Base-by-base conservation (phyloP, 2,888 invertebrate genomes). In the Parthenolecanium corni region DNA sequence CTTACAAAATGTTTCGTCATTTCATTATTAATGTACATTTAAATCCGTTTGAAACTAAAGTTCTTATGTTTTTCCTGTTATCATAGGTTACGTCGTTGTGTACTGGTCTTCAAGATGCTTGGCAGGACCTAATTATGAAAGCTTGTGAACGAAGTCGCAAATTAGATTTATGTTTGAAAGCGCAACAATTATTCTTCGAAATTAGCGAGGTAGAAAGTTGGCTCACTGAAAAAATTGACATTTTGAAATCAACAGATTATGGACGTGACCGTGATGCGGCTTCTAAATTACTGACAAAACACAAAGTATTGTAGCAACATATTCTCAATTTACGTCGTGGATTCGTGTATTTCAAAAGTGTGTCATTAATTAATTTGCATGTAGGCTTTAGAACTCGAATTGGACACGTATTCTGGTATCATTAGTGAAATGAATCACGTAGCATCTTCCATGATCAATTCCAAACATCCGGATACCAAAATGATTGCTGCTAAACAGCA, bases 141-240 rank as follows among this genome's bases (percentile, higher is more conserved):
- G 84, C 86, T 0, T 79, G 79, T 25, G 82, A 84, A 66, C 79
- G 92, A 49, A 84, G 83, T 24, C 81, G 81, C 40, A 84, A 86
- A 66, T 78, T 95, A 64, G 93, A 94, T 68, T 79, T 89, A 66
- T 89, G 91, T 0, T 77, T 94, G 62, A 85, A 85, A 71, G 88
- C 91, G 11, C 95, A 95, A 74, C 90, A 93, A 77, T 92, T 89
- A 77, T 82, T 89, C 75, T 89, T 89, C 71, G 92, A 93, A 73
- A 89, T 90, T 12, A 84, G 84, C 51, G 93, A 93, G 75, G 87
- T 95, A 66, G 95, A 95, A 75, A 84, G 86, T 24, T 95, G 94
- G 94, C 78, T 95, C 66, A 83, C 84, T 40, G 94, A 95, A 75
- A 88, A 88, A 72, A 85, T 84, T 52, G 86, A 88, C 65, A 82